Conservation (phyloP, 2,888 invertebrate species). For the Andrena bucephala region DNA sequence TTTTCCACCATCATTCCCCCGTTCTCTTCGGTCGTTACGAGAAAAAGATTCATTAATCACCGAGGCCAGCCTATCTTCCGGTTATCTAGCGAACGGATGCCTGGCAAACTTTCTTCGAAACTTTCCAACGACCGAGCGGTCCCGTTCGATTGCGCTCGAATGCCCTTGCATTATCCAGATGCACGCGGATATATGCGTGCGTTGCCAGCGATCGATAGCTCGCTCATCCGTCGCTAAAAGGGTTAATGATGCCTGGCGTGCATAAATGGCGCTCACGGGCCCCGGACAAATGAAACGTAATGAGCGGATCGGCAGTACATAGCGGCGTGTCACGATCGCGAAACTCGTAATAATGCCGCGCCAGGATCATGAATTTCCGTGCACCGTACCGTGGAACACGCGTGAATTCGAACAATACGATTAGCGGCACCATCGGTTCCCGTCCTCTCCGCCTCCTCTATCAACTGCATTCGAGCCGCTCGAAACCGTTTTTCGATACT, state of each 20-base stretch:
- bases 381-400: constrained; percentile 45
- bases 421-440: constrained; percentile 50
- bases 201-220: constrained; percentile 65
- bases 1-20: too few species aligned
- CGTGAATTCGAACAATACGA: constrained; percentile 71
- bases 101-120: constrained; percentile 3
- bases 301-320: constrained; percentile 68
- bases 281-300: constrained; percentile 72
- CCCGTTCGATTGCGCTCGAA: constrained; percentile 27
- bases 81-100: not conserved
- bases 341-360: constrained; percentile 56
- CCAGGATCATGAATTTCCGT: constrained; percentile 34
- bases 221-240: constrained; percentile 71
- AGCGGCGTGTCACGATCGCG: constrained; percentile 62
- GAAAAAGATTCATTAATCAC: not conserved
- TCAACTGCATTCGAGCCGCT: constrained; percentile 22
- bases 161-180: constrained; percentile 15
- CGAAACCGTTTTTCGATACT: constrained; percentile 24
- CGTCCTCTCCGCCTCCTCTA: not conserved
- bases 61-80: not conserved
- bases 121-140: not conserved
- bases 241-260: constrained; percentile 73
- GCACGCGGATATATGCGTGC: constrained; percentile 37
- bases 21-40: too few species aligned
- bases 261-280: constrained; percentile 72